Percentiles rank a stretch among this genome's conserved stretches.
These are phyloP conservation scores for Lophochroa leadbeateri DNA, from an alignment of 2,113 vertebrate species.

Conservation along the genomic window DNA sequence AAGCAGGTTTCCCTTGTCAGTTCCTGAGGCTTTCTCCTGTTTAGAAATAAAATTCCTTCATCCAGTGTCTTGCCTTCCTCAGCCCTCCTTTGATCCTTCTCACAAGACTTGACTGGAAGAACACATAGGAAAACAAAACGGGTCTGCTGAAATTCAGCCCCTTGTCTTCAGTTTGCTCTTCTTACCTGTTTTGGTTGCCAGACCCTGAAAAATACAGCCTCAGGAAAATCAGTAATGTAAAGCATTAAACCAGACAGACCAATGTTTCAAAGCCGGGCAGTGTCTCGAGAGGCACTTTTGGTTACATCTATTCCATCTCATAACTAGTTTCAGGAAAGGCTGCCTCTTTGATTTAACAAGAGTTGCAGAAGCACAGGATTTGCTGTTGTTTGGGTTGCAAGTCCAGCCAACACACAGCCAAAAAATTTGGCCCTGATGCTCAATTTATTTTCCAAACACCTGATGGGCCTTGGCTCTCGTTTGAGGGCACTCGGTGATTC, in stretches of 20 bases:
- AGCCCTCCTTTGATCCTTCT: not conserved
- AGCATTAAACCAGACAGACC: not conserved
- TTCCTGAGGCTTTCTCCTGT: not conserved
- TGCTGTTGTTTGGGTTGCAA: not conserved
- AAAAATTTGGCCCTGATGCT: not conserved
- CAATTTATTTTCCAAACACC: not conserved
- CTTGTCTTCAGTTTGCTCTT: not conserved
- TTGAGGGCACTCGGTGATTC: not conserved
- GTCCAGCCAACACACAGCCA: not conserved
- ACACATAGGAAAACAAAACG: not conserved
- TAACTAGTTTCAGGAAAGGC: not conserved
- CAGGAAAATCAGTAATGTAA: not conserved
- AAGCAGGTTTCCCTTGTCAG: not conserved
- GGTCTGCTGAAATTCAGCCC: not conserved
- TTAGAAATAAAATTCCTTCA: not conserved
- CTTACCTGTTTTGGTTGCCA: not conserved
- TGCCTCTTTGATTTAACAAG: not conserved
- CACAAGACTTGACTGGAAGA: not conserved
- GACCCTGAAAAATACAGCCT: not conserved
- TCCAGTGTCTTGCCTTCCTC: not conserved
- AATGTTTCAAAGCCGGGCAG: not conserved
- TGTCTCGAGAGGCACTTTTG: accelerated
- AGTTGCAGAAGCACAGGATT: not conserved
- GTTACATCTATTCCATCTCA: not conserved
- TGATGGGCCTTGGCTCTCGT: accelerated